phyloP scores from a whole-genome alignment of 2,113 vertebrate species.

The Arizona elegans region DNA sequence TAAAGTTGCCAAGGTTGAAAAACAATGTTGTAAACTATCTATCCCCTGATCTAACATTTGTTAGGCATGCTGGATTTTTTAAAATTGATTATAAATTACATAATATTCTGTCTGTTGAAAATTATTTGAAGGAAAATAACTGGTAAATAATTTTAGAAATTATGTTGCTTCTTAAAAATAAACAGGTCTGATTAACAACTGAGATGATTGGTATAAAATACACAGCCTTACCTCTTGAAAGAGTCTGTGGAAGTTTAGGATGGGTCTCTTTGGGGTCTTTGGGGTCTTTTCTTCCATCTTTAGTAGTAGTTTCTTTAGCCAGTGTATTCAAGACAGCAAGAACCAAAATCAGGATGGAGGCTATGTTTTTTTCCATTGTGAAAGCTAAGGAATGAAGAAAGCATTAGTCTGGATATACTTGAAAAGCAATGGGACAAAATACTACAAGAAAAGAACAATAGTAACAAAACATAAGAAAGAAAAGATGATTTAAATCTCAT shows the following conservation, averaged over 20 bases:
- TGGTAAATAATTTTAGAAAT: neutral
- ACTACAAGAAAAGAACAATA: neutral
- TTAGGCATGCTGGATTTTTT: neutral
- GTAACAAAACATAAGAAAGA: neutral
- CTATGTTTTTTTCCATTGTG: slow-evolving; percentile 76
- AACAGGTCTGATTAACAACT: neutral
- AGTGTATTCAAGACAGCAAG: slow-evolving; percentile 70
- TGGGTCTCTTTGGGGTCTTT: slow-evolving; percentile 56
- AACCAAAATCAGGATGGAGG: slow-evolving; percentile 77
- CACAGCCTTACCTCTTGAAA: slow-evolving; percentile 84
- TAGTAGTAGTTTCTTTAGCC: slow-evolving; percentile 76
- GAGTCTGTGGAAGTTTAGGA: slow-evolving; percentile 81
- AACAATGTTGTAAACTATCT: neutral
- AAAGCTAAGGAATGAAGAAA: slow-evolving; percentile 43
- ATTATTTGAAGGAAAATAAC: rapidly evolving
- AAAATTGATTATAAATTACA: neutral
- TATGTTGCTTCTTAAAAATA: neutral
- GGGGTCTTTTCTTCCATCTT: slow-evolving; percentile 59
- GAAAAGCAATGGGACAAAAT: neutral
- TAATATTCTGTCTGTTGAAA: neutral
- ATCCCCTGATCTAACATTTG: neutral
- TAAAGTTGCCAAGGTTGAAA: neutral
- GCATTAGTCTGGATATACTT: neutral
- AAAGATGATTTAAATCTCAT: neutral
- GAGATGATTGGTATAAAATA: neutral